Base-by-base conservation (phyloP, 2,113 vertebrate genomes). In the Siniperca chuatsi region DNA sequence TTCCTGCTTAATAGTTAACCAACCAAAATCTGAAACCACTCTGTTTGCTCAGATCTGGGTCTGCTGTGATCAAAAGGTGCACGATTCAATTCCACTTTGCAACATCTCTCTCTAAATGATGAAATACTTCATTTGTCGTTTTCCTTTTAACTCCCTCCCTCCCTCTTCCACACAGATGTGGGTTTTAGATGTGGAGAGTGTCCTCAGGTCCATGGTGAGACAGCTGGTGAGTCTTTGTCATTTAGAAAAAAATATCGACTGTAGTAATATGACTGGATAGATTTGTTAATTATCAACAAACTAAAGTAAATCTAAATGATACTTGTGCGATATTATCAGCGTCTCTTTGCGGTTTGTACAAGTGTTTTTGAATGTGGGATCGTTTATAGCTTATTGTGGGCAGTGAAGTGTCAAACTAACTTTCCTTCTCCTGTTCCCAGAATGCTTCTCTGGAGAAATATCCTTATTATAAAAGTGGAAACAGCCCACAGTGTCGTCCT, bases 161-260 rank as follows among this genome's bases (percentile, higher is more conserved):
- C 10, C 21, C 44, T 58, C 0, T 16, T 21, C 52, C 42, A n/a
- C 79, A 71, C 86, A 94, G 91, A 83, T 84, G 78, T 92, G 92
- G 88, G 87, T 87, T 64, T 78, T 67, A 77, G 86, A 91, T 78
- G 77, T 87, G 65, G 70, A 93, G 79, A 85, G 10, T 37, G 80
- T 94, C 70, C 88, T 95, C 73, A 76, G 75, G 70, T 91, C 88
- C 50, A 90, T 90, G 82, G 75, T 21, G 29, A 89, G 75, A 78
- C 74, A 90, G 75, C 82, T 91, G 92, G 93, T 94, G 82, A 91
- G 93, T 58, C 25, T 15, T 6, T 11, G 3, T 57, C 25, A 35
- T 57, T 20, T 18, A 42, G 52, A 33, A 54, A 25, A 58, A 4
- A 33, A 37, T 16, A 76, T 4, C 10, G 29, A 20, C 4, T 67